A percentile compares a stretch with the other conserved stretches of the same genome.
Evolutionary conservation across 2,797 vertebrate species (phyloP).

Genomic region (Crocodylus rhombifer): DNA sequence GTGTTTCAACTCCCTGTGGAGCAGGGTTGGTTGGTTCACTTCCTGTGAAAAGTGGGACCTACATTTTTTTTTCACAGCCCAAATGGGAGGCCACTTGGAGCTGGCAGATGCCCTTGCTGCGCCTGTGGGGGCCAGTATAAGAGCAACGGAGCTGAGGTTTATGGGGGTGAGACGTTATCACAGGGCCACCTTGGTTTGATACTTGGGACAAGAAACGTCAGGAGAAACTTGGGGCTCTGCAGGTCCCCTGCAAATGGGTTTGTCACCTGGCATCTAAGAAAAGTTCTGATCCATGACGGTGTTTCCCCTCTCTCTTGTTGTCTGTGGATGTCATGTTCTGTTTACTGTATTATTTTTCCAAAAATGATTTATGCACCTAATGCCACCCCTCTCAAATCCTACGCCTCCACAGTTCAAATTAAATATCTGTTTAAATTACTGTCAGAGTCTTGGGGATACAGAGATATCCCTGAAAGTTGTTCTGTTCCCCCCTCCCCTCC

Average conservation of each 20-base stretch:
- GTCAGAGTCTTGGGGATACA: background rate
- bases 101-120: no score
- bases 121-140: no score
- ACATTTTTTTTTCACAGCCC: no score
- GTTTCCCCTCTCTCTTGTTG: background rate
- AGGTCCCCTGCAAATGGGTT: background rate
- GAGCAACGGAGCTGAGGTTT: no score
- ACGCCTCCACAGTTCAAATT: background rate
- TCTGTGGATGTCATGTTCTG: rapidly evolving
- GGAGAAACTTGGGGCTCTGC: no score
- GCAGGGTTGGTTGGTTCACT: no score
- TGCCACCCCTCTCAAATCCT: background rate
- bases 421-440: background rate
- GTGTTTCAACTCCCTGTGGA: no score
- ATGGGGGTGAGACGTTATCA: no score
- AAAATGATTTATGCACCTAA: background rate
- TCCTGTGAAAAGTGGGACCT: no score
- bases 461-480: background rate
- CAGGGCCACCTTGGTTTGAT: no score
- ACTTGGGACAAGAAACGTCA: no score
- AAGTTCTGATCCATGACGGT: background rate
- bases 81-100: no score
- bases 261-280: background rate
- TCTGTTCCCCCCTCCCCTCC: background rate
- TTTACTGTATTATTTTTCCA: background rate